Evolutionary conservation across 2,113 vertebrate genomes (phyloP), one percentile per base, ranked within the genome.

Genomic region (Oryzias melastigma): DNA sequence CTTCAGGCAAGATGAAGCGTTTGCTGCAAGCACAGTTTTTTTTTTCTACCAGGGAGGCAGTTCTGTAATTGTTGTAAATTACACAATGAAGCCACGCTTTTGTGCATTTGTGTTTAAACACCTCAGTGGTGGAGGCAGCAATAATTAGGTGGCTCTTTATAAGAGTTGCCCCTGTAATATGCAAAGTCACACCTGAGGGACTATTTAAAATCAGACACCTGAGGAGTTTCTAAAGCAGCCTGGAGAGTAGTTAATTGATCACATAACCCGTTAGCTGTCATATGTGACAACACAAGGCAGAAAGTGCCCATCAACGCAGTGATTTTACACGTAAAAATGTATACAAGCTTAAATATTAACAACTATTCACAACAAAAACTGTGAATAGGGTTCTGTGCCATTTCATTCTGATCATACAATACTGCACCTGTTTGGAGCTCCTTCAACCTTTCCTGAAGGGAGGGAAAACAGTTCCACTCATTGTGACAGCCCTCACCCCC

Each of bases 131-230:
- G 87, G 82, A 82, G 85, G 75, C 68, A 63, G 71, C 4, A 56
- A 73, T 91, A 89, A 91, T 89, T 83, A 90, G 85, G 73, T 71
- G 71, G 56, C 75, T 78, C 71, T 75, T 62, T 80, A 63, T 68
- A 35, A 81, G 77, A 80, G 62, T 71, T 79, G 80, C 79, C 70
- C 63, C 66, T 73, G 66, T 57, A 66, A 79, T 41, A 63, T 84
- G 84, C 52, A 51, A 84, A 69, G 62, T 88, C 84, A 78, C 89
- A 91, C 88, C 80, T 87, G 85, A 84, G 80, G 72, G 82, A 77
- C 64, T 75, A 67, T 71, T 87, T 73, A 53, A 81, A 84, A 87
- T 80, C 58, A 87, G 83, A 75, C 82, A 88, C 87, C 82, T 84
- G 83, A 78, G 83, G 83, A 80, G 63, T 77, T 85, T 73, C 41